Conservation (phyloP, 2,113 vertebrate genomes). For the Corydoras sp. region DNA sequence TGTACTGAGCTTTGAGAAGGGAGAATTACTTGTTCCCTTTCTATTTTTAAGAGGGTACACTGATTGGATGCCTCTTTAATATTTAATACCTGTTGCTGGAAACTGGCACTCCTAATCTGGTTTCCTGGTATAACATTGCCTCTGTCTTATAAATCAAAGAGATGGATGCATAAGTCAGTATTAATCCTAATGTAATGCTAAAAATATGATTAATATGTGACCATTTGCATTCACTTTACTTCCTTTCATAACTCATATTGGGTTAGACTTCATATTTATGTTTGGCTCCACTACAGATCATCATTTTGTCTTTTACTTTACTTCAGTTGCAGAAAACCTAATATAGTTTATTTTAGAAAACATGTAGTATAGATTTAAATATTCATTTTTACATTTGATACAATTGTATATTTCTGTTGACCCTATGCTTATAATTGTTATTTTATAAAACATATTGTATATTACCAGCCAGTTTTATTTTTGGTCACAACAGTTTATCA, state of each 20-base stretch:
- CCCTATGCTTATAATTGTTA: too few species aligned
- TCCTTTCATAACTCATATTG: neutral
- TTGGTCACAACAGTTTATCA: too few species aligned
- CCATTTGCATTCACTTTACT: neutral
- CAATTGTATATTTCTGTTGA: too few species aligned
- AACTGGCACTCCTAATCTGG: conserved; percentile 36
- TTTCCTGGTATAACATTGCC: conserved; percentile 26
- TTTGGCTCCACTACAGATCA: neutral
- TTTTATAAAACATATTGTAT: too few species aligned
- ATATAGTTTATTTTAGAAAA: too few species aligned
- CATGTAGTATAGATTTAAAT: too few species aligned
- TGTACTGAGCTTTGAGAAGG: neutral
- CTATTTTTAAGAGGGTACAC: conserved; percentile 3
- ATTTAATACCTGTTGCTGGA: conserved; percentile 39
- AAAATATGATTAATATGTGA: conserved; percentile 5
- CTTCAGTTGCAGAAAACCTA: too few species aligned
- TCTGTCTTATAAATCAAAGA: conserved; percentile 20
- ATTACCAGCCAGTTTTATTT: too few species aligned
- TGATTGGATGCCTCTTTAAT: conserved; percentile 23
- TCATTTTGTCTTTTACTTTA: neutral
- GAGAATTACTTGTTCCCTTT: neutral
- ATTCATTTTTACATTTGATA: too few species aligned
- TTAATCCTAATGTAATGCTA: neutral
- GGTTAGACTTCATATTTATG: neutral
- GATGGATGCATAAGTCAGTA: conserved; percentile 9